Conservation (phyloP, 2,888 invertebrate genomes). For the Panopea generosa region DNA sequence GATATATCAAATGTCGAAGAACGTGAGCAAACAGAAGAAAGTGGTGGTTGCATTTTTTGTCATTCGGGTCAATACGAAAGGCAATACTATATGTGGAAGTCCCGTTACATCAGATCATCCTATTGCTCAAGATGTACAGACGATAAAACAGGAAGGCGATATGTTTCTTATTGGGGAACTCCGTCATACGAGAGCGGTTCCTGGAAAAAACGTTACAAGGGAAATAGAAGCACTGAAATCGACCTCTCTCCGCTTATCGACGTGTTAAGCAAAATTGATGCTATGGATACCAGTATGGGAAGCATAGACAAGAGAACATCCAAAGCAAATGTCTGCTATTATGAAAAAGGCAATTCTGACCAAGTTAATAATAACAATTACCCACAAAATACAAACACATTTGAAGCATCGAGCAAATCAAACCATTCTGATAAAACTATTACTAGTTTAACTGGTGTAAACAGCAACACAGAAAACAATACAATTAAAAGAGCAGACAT, state of each 20-base stretch:
- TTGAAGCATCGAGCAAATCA: too few relatives aligned
- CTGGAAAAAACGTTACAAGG: constrained; percentile 45
- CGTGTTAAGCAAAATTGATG: constrained; percentile 47
- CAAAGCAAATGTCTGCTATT: too few relatives aligned
- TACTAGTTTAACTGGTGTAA: too few relatives aligned
- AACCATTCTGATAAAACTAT: not conserved
- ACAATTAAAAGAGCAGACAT: too few relatives aligned
- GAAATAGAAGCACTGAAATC: constrained; percentile 43
- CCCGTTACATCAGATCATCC: constrained; percentile 37
- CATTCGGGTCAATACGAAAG: not conserved
- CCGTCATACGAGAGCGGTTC: constrained; percentile 42
- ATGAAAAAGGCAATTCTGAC: too few relatives aligned
- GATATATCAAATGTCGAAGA: not conserved
- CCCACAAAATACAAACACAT: too few relatives aligned
- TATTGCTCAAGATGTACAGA: constrained; percentile 28
- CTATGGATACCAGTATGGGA: constrained; percentile 55
- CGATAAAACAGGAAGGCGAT: constrained; percentile 15
- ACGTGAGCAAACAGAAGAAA: not conserved
- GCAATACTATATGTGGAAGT: constrained; percentile 20
- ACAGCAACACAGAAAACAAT: too few relatives aligned
- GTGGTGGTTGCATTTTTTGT: not conserved
- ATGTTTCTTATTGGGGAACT: constrained; percentile 47
- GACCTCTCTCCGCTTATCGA: constrained; percentile 53
- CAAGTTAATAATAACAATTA: too few relatives aligned
- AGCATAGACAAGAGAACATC: not conserved